Conservation (phyloP, 2,113 vertebrate species). For the Syngnathus scovelli region DNA sequence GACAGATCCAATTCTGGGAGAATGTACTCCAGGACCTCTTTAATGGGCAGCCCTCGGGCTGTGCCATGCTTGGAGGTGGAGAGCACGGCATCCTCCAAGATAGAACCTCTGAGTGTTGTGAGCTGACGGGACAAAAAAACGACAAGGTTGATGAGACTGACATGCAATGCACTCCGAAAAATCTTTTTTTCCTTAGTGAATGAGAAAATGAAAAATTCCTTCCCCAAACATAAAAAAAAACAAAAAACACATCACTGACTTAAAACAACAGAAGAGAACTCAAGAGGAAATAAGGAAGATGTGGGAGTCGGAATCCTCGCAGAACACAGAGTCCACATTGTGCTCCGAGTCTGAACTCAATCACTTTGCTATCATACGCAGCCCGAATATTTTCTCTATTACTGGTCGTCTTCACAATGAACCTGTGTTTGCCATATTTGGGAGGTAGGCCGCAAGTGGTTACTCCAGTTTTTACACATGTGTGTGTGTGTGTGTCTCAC, state of each 20-base stretch:
- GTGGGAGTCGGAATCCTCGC: constrained; percentile 28
- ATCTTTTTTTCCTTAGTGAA: constrained; percentile 34
- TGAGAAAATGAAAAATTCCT: constrained; percentile 22
- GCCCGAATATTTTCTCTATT: constrained; percentile 46
- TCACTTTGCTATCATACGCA: constrained; percentile 48
- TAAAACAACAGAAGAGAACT: constrained; percentile 27
- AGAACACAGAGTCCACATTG: constrained; percentile 50
- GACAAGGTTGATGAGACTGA: no score
- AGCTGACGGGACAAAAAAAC: constrained; percentile 65
- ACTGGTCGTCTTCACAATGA: constrained; percentile 43
- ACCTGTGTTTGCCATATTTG: constrained; percentile 40
- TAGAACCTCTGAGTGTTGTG: constrained; percentile 84
- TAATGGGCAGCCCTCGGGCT: constrained; percentile 83
- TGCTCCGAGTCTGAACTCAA: constrained; percentile 47
- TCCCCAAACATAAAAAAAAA: neutral
- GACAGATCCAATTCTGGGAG: constrained; percentile 88
- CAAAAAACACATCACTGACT: constrained; percentile 18
- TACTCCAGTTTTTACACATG: constrained; percentile 19
- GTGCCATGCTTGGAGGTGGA: constrained; percentile 91
- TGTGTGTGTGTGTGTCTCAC: neutral
- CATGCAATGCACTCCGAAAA: constrained; percentile 27
- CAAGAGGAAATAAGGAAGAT: constrained; percentile 24
- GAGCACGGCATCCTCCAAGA: constrained; percentile 88
- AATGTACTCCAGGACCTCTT: constrained; percentile 89
- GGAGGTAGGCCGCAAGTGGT: constrained; percentile 12